Evolutionary conservation across 2,113 vertebrate genomes (phyloP).

Genomic region (Chiloscyllium plagiosum): DNA sequence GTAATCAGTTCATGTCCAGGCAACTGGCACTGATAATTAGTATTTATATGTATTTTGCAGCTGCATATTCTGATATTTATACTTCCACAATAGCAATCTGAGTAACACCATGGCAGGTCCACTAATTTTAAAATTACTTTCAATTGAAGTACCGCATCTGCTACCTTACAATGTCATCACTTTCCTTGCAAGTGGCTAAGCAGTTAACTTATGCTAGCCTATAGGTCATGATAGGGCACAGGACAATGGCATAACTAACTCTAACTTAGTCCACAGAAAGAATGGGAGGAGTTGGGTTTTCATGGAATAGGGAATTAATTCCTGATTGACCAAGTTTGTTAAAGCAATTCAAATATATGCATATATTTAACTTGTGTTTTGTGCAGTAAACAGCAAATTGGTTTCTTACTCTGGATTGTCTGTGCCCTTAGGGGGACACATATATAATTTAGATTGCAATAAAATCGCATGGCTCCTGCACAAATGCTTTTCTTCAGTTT

Average conservation of each 20-base stretch:
- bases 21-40: background rate
- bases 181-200: background rate
- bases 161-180: background rate
- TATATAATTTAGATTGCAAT: background rate
- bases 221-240: background rate
- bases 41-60: background rate
- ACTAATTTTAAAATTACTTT: background rate
- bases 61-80: background rate
- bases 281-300: background rate
- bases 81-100: background rate
- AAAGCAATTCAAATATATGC: background rate
- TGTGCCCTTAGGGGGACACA: background rate
- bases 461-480: background rate
- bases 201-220: background rate
- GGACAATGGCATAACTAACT: background rate
- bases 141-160: background rate
- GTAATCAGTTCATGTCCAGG: background rate
- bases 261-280: background rate
- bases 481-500: background rate
- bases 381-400: background rate
- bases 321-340: background rate
- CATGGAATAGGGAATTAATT: background rate
- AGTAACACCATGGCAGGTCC: slow-evolving; percentile 11
- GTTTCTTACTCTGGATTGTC: background rate
- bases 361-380: background rate